These are phyloP conservation scores for Liolophura sinensis DNA, from an alignment of 1,140 invertebrate species.

Conservation along the genomic window DNA sequence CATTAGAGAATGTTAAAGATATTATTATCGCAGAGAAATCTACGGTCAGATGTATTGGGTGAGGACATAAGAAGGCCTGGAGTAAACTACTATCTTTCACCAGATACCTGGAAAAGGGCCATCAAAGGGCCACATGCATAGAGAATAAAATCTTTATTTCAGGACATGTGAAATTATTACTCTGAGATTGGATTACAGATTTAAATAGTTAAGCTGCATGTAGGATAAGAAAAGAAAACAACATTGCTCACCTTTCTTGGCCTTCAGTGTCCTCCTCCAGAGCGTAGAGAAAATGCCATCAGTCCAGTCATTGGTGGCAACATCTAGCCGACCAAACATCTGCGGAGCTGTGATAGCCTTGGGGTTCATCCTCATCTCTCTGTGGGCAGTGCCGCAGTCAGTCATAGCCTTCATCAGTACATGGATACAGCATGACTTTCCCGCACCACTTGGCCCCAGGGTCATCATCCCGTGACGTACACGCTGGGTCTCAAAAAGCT, in stretches of 20 bases:
- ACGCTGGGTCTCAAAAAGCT: conserved; percentile 93
- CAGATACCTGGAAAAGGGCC: too few relatives aligned
- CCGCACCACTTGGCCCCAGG: conserved; percentile 80
- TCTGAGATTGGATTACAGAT: too few relatives aligned
- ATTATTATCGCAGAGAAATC: too few relatives aligned
- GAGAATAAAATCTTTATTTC: too few relatives aligned
- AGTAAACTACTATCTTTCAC: too few relatives aligned
- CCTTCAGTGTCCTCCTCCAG: conserved; percentile 91
- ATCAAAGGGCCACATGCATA: too few relatives aligned
- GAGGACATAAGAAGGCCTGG: too few relatives aligned
- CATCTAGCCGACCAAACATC: conserved; percentile 95
- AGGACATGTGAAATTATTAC: too few relatives aligned
- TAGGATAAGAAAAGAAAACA: too few relatives aligned
- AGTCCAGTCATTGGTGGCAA: conserved; percentile 97
- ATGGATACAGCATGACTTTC: conserved; percentile 90
- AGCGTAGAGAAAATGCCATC: conserved; percentile 96
- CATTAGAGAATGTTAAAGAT: not conserved
- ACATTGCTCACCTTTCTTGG: conserved; percentile 76
- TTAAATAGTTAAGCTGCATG: too few relatives aligned
- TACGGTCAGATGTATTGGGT: too few relatives aligned
- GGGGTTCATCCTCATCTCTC: conserved; percentile 97
- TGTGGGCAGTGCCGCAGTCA: conserved; percentile 53
- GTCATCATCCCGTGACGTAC: conserved; percentile 97
- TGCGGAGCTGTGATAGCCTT: conserved; percentile 96
- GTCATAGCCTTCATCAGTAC: conserved; percentile 77